phyloP scores from a whole-genome alignment of 2,888 invertebrate species.

The Pseudococcus longispinus region DNA sequence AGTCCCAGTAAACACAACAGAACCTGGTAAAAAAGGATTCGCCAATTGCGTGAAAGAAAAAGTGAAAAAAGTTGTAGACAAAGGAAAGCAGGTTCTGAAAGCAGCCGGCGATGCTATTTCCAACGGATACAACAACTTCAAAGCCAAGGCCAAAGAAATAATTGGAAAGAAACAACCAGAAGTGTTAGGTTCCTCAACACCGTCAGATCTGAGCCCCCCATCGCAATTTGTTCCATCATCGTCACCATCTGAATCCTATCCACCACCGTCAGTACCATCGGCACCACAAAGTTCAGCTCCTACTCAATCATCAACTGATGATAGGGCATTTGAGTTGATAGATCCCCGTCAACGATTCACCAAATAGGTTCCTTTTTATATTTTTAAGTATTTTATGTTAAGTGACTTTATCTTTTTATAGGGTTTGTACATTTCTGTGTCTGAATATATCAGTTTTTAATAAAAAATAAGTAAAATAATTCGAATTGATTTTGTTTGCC shows the following conservation, averaged over 20 bases:
- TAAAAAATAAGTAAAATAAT: not conserved
- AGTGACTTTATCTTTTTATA: not conserved
- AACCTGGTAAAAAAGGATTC: not conserved
- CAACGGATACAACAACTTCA: not conserved
- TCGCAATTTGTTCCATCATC: not conserved
- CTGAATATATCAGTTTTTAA: not conserved
- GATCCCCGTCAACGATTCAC: not conserved
- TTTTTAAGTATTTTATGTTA: not conserved
- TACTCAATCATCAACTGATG: not conserved
- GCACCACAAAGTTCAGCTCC: not conserved
- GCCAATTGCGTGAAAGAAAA: not conserved
- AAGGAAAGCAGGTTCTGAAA: not conserved
- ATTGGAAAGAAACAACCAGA: not conserved
- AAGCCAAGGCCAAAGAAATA: not conserved
- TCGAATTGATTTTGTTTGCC: not conserved
- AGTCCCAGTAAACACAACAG: not conserved
- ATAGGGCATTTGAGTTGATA: not conserved
- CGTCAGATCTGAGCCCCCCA: not conserved
- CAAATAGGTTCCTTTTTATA: not conserved
- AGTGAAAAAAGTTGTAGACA: not conserved
- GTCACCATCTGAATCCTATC: not conserved
- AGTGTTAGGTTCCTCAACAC: not conserved
- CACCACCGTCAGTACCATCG: not conserved
- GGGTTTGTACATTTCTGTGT: not conserved
- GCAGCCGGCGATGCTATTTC: not conserved